Evolutionary conservation across 2,113 vertebrate species (phyloP), one percentile per base, ranked within the genome.

Genomic region (Chamaea fasciata): DNA sequence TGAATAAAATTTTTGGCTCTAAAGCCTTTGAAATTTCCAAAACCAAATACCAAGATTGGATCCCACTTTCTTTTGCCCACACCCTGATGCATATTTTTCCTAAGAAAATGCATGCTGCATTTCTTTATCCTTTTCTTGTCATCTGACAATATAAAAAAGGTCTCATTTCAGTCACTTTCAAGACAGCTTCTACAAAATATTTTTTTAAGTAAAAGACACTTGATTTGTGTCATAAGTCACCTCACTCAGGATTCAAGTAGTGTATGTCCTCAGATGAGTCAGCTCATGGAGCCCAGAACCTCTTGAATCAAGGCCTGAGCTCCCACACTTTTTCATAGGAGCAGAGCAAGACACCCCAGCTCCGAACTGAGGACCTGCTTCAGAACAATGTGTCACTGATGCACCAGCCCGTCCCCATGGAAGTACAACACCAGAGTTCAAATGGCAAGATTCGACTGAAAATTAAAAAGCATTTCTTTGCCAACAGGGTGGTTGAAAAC

Each of bases 1-100:
- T 83, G 76, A 95, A 95, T 53, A 95, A 73, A 92, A 96, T 65
- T 60, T 74, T 77, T 94, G 80, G 46, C 64, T 90, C 31, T 28
- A 80, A 89, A 93, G 13, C 18, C 63, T 91, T 42, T 81, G 64
- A 83, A 74, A 77, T 87, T 92, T 95, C 77, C 17, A 39, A 33
- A 86, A 92, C 78, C 71, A 80, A 90, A 62, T 64, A 88, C 35
- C 37, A 88, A 57, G 67, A 88, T 3, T 68, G n/a, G 27, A 79
- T 89, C 35, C 20, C 74, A 44, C 68, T 70, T 77, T 41, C 68
- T 87, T 75, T 74, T 88, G 52, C 77, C 56, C n/a, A 49, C 44
- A 89, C 2, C 5, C 20, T 64, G 62, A 84, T 46, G 30, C 35
- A 67, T 14, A 52, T 83, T 87, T 89, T 84, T 68, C 83, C 56